Evolutionary conservation across 2,113 vertebrate species (phyloP).

Genomic region (Pituophis catenifer): DNA sequence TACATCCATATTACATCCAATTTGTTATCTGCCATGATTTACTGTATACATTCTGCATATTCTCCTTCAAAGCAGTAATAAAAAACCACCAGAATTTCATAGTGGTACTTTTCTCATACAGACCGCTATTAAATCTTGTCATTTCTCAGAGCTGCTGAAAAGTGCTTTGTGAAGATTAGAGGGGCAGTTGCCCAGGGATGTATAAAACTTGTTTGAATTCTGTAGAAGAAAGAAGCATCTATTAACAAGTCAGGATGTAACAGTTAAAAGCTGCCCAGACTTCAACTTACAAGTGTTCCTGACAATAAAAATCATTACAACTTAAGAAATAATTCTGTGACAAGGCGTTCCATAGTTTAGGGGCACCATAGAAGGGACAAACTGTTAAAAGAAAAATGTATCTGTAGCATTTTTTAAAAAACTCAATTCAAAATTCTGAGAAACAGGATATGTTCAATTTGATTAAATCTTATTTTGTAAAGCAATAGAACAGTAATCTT

Average conservation of each 20-base stretch:
- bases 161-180: slow-evolving; percentile 15
- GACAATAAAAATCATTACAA: no score
- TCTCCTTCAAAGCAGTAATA: neutral
- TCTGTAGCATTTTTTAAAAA: no score
- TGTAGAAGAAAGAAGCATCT: slow-evolving; percentile 14
- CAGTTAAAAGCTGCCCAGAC: neutral
- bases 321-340: no score
- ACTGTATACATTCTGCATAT: neutral
- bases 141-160: neutral
- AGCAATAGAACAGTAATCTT: neutral
- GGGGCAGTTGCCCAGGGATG: neutral
- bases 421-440: neutral
- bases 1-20: neutral
- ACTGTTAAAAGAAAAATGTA: no score
- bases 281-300: neutral
- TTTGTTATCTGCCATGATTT: neutral
- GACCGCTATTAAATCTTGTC: neutral
- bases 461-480: neutral
- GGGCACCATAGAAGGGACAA: no score
- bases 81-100: neutral
- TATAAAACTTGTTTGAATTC: slow-evolving; percentile 32
- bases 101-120: neutral
- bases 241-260: neutral
- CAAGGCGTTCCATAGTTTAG: no score
- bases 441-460: neutral